Conservation (phyloP, 2,797 vertebrate genomes). For the Dallia pectoralis region DNA sequence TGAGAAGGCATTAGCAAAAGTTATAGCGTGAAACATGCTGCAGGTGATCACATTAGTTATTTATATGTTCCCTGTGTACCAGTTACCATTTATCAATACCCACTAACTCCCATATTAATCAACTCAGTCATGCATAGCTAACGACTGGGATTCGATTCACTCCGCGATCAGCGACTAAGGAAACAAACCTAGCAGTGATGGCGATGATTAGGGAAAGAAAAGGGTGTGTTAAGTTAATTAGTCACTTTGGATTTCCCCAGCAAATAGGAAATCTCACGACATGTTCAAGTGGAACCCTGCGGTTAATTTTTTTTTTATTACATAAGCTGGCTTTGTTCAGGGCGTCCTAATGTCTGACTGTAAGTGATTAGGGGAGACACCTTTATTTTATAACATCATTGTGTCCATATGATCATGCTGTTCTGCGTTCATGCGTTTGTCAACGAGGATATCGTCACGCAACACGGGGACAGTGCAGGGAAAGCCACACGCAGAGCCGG, state of each 20-base stretch:
- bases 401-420: background rate
- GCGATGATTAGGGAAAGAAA: slow-evolving; percentile 28
- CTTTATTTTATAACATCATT: background rate
- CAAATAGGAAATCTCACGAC: slow-evolving; percentile 32
- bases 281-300: slow-evolving; percentile 24
- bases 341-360: slow-evolving; percentile 25
- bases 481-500: no score
- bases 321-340: slow-evolving; percentile 20
- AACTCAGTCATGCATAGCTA: slow-evolving; percentile 26
- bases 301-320: slow-evolving; percentile 22
- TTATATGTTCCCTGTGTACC: background rate
- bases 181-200: slow-evolving; percentile 30
- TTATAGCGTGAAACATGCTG: background rate
- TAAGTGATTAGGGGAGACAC: slow-evolving; percentile 36
- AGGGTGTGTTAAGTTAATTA: slow-evolving; percentile 17
- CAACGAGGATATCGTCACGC: background rate
- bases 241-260: slow-evolving; percentile 4
- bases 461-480: no score
- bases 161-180: slow-evolving; percentile 22
- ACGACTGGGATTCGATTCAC: slow-evolving; percentile 20
- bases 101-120: slow-evolving; percentile 14
- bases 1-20: no score
- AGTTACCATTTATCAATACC: background rate
- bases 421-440: background rate
- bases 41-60: background rate